Evolutionary conservation across 2,888 invertebrate genomes (phyloP).

Genomic region (Dasypolia templi): DNA sequence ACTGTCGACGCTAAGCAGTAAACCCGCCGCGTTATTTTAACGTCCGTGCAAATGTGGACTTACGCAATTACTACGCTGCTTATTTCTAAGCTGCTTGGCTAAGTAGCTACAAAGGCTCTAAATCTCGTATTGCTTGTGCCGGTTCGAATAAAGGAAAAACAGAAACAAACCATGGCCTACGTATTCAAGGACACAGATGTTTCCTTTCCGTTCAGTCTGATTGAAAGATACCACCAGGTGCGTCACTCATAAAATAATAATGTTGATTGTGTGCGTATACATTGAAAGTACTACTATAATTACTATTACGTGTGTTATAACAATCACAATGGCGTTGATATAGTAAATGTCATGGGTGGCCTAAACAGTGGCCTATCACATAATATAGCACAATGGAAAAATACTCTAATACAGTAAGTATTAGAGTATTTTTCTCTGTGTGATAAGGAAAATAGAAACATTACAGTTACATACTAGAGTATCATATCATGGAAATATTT

Average conservation of each 20-base stretch:
- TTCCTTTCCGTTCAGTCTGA: background rate
- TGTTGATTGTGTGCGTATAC: background rate
- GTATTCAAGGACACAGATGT: constrained; percentile 20
- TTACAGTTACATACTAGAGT: no score
- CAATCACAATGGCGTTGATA: constrained; percentile 10
- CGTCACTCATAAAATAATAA: constrained; percentile 2
- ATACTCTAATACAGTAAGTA: constrained; percentile 9
- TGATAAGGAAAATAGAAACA: constrained; percentile 21
- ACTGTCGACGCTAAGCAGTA: no score
- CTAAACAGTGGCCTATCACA: background rate
- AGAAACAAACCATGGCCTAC: background rate
- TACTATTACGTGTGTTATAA: background rate
- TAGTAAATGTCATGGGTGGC: constrained; percentile 2
- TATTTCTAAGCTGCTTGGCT: background rate
- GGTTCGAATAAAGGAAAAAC: background rate
- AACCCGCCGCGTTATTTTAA: no score
- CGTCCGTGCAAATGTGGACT: no score
- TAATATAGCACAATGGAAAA: constrained; percentile 13
- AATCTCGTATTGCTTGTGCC: background rate
- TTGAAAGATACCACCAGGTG: background rate
- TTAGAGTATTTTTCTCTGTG: no score
- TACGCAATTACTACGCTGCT: background rate
- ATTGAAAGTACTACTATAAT: background rate
- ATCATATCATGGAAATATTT: no score
- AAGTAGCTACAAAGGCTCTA: background rate